These are phyloP conservation scores for Prenolepis imparis DNA, from an alignment of 2,888 invertebrate genomes.

Conservation along the genomic window DNA sequence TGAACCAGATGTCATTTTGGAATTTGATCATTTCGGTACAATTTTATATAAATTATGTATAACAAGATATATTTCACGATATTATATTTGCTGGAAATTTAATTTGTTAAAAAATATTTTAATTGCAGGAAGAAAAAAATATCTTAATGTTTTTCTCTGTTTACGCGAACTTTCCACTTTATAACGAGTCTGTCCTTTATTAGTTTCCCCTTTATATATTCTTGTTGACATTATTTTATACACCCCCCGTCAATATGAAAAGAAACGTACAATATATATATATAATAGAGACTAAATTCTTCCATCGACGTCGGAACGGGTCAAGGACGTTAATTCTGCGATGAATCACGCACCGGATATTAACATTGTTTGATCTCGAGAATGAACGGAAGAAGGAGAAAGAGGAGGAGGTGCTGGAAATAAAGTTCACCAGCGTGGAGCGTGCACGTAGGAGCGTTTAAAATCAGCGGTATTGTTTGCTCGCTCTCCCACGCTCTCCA, in stretches of 20 bases:
- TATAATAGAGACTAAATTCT: not conserved
- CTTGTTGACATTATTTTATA: not conserved
- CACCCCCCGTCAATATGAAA: too few species aligned
- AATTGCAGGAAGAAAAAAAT: not conserved
- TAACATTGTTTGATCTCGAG: constrained; percentile 44
- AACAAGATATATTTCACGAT: not conserved
- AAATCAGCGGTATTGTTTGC: constrained; percentile 58
- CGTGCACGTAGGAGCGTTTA: constrained; percentile 52
- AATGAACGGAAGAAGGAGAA: constrained; percentile 30
- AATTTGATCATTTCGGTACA: not conserved
- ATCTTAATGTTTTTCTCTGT: not conserved
- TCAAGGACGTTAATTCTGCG: constrained; percentile 20
- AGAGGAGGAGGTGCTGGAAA: constrained; percentile 43
- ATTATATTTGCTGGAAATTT: not conserved
- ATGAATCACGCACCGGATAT: constrained; percentile 41
- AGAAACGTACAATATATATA: not conserved
- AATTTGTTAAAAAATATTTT: not conserved
- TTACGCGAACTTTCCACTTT: not conserved
- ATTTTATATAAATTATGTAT: not conserved
- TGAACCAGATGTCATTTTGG: too few species aligned
- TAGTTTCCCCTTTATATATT: not conserved
- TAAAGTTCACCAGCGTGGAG: constrained; percentile 50
- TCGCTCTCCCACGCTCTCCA: constrained; percentile 58
- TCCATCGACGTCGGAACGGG: not conserved
- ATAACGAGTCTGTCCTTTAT: not conserved